Evolutionary conservation across 2,888 invertebrate genomes (phyloP), one percentile per base, ranked within the genome.

Genomic region (Leptinotarsa rubiginosa): DNA sequence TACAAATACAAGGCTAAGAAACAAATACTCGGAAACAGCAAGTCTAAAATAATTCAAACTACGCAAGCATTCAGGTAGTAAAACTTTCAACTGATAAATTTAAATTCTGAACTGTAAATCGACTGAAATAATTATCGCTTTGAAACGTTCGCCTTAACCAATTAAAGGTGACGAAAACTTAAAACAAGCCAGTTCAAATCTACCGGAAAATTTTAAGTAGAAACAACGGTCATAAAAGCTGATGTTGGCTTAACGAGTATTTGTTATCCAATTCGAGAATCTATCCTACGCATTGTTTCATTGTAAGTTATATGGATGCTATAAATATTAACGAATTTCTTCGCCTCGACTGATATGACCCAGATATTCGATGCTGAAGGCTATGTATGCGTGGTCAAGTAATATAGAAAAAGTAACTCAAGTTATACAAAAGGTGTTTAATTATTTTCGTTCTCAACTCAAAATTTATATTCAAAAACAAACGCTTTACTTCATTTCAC

Each of bases 51-150:
- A 49, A 69, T 73, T 69, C 47, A 47, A 20, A 73, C 49, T 20
- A 56, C 54, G 59, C 41, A 47, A 49, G 56, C 31, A 59, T n/a
- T 64, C n/a, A 18, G 31, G 70, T 67, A 72, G 75, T 81, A 79
- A 79, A 81, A 75, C 79, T 79, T 77, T 81, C 81, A 79, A 74
- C 81, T 75, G 67, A 70, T 65, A 73, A 75, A 79, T 80, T 80
- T 78, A 79, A 79, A 80, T 78, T 81, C 77, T 75, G 59, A 75
- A 64, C 78, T 77, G 72, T 81, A 80, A 82, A 82, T 82, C 80
- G 80, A 77, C 76, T 78, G 82, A 77, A 81, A 81, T 81, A 83
- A 83, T 83, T 82, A 82, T 75, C 78, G 79, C 74, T 80, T 77
- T 78, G 75, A 78, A 76, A 78, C 75, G 74, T 76, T 73, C 66